These are phyloP conservation scores for Peromyscus polionotus DNA, from an alignment of 2,113 vertebrate genomes.

Conservation along the genomic window DNA sequence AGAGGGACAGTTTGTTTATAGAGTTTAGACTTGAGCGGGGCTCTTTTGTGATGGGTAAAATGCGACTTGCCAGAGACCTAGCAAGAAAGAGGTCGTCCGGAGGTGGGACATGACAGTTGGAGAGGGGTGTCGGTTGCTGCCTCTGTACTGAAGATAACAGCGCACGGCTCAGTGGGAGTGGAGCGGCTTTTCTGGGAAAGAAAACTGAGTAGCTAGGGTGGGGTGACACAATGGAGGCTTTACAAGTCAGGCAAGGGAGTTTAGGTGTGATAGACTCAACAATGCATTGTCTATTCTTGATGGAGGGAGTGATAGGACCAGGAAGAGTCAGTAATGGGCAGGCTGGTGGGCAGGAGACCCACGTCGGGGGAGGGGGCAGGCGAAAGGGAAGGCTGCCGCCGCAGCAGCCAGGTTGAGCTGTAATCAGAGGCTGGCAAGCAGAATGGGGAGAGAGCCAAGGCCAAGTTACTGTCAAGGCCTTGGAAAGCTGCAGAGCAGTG, in stretches of 20 bases:
- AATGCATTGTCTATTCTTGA: conserved; percentile 28
- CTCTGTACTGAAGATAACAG: not conserved
- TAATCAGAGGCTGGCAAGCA: not conserved
- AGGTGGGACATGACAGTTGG: not conserved
- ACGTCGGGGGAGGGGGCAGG: not conserved
- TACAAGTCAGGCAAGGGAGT: not conserved
- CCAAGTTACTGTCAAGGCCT: not conserved
- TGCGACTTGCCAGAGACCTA: not conserved
- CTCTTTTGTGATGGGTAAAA: not conserved
- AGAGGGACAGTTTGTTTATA: not conserved
- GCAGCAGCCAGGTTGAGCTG: not conserved
- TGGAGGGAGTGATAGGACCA: not conserved
- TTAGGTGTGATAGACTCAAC: conserved; percentile 32
- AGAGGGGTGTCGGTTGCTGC: not conserved
- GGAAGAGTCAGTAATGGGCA: not conserved
- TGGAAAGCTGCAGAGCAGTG: not conserved
- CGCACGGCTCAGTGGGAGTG: not conserved
- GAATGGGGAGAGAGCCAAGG: not conserved
- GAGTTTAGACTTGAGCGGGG: not conserved
- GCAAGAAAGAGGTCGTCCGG: too few relatives aligned
- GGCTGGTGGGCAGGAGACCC: not conserved
- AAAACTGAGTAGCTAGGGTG: conserved; percentile 53
- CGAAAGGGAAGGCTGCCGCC: not conserved
- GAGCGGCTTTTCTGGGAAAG: conserved; percentile 41
- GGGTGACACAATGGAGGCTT: conserved; percentile 40